These are phyloP conservation scores for Andrena hattorfiana DNA, from an alignment of 2,888 invertebrate species.

Conservation along the genomic window DNA sequence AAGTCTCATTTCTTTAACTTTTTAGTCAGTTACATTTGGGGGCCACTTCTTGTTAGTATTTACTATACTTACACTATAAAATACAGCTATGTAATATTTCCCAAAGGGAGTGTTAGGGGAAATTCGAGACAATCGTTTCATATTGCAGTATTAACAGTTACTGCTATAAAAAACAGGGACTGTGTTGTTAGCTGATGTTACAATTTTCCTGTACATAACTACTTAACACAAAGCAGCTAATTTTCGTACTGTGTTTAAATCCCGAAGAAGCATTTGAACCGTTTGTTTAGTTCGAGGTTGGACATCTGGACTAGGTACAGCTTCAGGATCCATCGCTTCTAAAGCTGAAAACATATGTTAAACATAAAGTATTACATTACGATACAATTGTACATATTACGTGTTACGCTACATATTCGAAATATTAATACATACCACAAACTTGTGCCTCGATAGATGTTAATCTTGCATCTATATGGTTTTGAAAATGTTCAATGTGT, in stretches of 20 bases:
- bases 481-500: slow-evolving; percentile 92
- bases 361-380: neutral
- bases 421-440: slow-evolving; percentile 85
- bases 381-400: no score
- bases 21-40: no score
- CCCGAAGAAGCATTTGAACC: slow-evolving; percentile 90
- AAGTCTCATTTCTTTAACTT: no score
- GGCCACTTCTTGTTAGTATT: neutral
- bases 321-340: slow-evolving; percentile 88
- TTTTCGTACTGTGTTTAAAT: slow-evolving; percentile 90
- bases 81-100: slow-evolving; percentile 4
- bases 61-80: slow-evolving; percentile 38
- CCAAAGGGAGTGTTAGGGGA: neutral
- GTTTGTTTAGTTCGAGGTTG: slow-evolving; percentile 90
- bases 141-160: neutral
- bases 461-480: slow-evolving; percentile 89
- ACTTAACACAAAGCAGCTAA: slow-evolving; percentile 86
- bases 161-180: slow-evolving; percentile 1
- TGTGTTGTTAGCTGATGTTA: neutral
- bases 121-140: slow-evolving; percentile 2
- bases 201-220: neutral
- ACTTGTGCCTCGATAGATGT: slow-evolving; percentile 92
- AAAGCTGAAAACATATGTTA: slow-evolving; percentile 84
- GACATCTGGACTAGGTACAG: slow-evolving; percentile 87
- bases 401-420: no score